Evolutionary conservation across 2,888 invertebrate species (phyloP).

Genomic region (Andrena marginata): DNA sequence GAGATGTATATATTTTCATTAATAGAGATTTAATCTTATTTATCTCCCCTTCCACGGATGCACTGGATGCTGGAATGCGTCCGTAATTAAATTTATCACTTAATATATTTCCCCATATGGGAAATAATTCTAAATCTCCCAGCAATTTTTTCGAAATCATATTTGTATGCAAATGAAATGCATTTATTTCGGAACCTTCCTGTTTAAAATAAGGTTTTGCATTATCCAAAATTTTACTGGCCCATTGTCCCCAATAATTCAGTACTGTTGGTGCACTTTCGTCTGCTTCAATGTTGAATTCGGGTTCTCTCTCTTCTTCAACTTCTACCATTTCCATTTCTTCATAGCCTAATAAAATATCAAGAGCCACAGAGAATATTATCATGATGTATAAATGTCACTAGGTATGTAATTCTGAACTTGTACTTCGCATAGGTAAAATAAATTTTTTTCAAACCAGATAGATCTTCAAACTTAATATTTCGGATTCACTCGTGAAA

Average conservation of each 20-base stretch:
- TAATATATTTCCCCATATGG: slow-evolving; percentile 3
- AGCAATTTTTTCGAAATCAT: neutral
- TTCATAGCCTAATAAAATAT: slow-evolving; percentile 1
- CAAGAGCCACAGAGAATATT: no score
- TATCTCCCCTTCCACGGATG: neutral
- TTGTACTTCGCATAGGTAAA: slow-evolving; percentile 4
- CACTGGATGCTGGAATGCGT: neutral
- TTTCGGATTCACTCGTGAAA: neutral
- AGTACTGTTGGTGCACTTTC: neutral
- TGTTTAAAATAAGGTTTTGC: neutral
- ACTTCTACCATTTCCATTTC: neutral
- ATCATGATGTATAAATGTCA: no score
- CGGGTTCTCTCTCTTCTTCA: neutral
- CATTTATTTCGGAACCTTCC: neutral
- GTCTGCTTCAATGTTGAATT: neutral
- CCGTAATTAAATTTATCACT: neutral
- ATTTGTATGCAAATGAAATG: neutral
- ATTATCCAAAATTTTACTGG: neutral
- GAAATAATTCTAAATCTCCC: neutral
- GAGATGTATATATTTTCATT: neutral
- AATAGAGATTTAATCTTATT: neutral
- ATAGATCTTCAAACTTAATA: neutral
- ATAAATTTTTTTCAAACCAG: neutral
- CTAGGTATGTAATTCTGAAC: no score
- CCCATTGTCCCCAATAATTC: neutral